Conservation (phyloP, 2,888 invertebrate species). For the Chrysodeixis includens region DNA sequence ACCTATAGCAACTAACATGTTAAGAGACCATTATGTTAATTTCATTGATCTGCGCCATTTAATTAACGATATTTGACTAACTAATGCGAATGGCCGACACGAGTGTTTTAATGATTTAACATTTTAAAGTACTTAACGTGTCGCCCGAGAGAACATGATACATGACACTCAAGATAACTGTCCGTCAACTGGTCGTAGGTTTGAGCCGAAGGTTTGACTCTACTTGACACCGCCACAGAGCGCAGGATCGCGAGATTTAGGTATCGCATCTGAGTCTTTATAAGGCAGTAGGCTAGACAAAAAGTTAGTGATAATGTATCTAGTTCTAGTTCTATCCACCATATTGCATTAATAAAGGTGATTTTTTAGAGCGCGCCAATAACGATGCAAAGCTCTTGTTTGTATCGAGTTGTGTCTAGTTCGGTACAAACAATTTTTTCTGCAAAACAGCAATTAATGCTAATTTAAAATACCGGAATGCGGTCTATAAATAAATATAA, state of each 20-base stretch:
- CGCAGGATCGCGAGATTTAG: too few relatives aligned
- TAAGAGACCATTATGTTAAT: constrained; percentile 42
- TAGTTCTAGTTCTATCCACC: too few relatives aligned
- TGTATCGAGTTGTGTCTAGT: not conserved
- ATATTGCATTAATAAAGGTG: too few relatives aligned
- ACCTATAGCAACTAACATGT: constrained; percentile 8
- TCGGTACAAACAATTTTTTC: not conserved
- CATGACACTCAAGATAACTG: not conserved
- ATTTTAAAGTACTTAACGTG: constrained; percentile 2
- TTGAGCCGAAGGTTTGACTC: not conserved
- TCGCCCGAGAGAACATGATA: not conserved
- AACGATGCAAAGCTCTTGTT: not conserved
- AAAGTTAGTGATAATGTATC: too few relatives aligned
- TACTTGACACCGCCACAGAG: not conserved
- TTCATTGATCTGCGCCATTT: constrained; percentile 35
- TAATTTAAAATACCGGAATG: not conserved
- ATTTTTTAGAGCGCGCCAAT: not conserved
- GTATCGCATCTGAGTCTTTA: too few relatives aligned
- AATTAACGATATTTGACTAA: constrained; percentile 31
- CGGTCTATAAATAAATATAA: not conserved
- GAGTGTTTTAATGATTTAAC: constrained; percentile 10
- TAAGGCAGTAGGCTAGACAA: too few relatives aligned
- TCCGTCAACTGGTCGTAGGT: not conserved
- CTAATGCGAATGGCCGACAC: constrained; percentile 15
- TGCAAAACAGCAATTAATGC: constrained; percentile 2